Base-by-base conservation (phyloP, 2,113 vertebrate genomes). In the Mirza zaza region DNA sequence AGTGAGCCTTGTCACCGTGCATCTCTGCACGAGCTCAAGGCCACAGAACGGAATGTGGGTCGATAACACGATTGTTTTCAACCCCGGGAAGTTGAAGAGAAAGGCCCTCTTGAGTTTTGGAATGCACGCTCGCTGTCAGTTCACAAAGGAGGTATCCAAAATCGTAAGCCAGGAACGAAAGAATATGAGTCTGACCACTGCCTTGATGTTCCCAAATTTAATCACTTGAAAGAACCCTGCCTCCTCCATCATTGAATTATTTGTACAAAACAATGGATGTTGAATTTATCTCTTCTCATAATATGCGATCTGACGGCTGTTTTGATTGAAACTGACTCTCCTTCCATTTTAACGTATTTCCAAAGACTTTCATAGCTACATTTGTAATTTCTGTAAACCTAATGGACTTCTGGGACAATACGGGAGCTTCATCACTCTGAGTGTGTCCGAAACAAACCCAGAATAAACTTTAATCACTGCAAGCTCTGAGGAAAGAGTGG, bases 131-230 rank as follows among this genome's bases (percentile, higher is more conserved):
- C 70, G 48, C 87, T 88, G 65, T 36, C 82, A 8, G 94, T 94
- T 98, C 95, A 95, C 91, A 87, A 95, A 86, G 55, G n/a, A 89
- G 57, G 68, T 91, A 63, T 97, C 86, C 84, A 96, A 65, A 90
- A n/a, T 82, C 87, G 50, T 20, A 77, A 55, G 67, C 61, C 92
- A 87, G 91, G 55, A 96, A 95, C 36, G 3, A 63, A 95, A 91
- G 81, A 80, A 68, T 57, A 87, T 6, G 25, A 29, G 21, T 77
- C 77, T 65, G 39, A 84, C 95, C 81, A 86, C 39, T 2, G 25
- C 90, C 82, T 91, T 82, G 90, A 96, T 15, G 65, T 65, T 63
- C 89, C 83, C 91, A 96, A 77, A 86, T 73, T 75, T 67, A 95
- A 94, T 87, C 83, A 79, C 39, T 94, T 84, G 84, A 23, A 89